Percentiles rank a stretch among this genome's conserved stretches.
phyloP scores from a whole-genome alignment of 2,113 vertebrate species.

The Emydura subglobosa region DNA sequence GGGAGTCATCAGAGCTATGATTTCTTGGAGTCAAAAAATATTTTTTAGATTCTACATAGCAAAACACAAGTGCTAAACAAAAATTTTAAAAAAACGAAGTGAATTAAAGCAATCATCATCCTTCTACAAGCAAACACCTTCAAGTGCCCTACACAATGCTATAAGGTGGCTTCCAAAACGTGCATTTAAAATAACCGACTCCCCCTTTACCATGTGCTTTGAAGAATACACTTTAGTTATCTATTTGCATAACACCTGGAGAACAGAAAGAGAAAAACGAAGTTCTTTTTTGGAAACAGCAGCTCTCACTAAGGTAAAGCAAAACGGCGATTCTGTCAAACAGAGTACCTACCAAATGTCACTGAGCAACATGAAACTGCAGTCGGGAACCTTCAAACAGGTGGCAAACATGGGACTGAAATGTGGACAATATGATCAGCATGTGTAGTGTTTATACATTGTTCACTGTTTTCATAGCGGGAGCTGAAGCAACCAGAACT shows the following conservation, averaged over 20 bases:
- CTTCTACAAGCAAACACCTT: conserved; percentile 32
- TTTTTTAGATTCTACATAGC: conserved; percentile 47
- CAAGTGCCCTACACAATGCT: neutral
- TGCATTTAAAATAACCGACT: neutral
- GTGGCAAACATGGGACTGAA: neutral
- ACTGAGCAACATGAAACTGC: neutral
- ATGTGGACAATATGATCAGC: accelerated
- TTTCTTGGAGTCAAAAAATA: conserved; percentile 42
- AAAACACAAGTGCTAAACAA: conserved; percentile 9
- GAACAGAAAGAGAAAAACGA: neutral
- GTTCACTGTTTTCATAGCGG: neutral
- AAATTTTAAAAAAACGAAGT: conserved; percentile 38
- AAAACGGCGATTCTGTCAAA: neutral
- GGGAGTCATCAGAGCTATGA: conserved; percentile 4
- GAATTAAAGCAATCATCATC: neutral
- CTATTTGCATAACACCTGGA: neutral
- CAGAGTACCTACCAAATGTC: neutral
- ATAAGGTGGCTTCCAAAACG: neutral
- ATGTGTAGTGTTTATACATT: neutral
- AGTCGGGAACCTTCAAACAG: neutral
- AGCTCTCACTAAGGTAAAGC: neutral
- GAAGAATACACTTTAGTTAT: neutral
- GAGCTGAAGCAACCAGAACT: neutral
- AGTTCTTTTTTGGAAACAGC: neutral
- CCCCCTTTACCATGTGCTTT: neutral